phyloP scores from a whole-genome alignment of 2,888 invertebrate species.

The Pegoplata infirma region DNA sequence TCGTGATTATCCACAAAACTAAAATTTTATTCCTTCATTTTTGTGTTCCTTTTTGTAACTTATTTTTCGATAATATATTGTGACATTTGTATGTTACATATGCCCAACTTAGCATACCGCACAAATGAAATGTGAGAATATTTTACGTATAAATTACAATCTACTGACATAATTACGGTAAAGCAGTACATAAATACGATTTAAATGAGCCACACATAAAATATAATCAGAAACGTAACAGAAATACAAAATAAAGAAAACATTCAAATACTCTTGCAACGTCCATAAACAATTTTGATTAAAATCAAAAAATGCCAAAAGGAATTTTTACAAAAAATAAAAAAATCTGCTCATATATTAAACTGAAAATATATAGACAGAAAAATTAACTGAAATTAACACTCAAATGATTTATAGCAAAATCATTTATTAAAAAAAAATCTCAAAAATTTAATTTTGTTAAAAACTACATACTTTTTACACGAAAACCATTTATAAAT shows the following conservation, averaged over 20 bases:
- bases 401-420: constrained; percentile 50
- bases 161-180: constrained; percentile 66
- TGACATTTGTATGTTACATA: constrained; percentile 65
- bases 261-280: constrained; percentile 42
- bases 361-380: constrained; percentile 41
- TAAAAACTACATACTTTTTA: too few species aligned
- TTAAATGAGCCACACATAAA: constrained; percentile 62
- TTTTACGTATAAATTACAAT: constrained; percentile 67
- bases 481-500: too few species aligned
- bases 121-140: constrained; percentile 65
- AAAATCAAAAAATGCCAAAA: constrained; percentile 60
- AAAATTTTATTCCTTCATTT: constrained; percentile 14
- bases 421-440: constrained; percentile 17
- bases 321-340: constrained; percentile 51
- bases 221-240: constrained; percentile 12
- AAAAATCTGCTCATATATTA: constrained; percentile 17
- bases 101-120: constrained; percentile 47
- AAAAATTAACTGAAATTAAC: constrained; percentile 50
- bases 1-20: constrained; percentile 30
- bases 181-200: constrained; percentile 64
- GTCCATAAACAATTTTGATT: constrained; percentile 59
- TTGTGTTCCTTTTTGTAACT: constrained; percentile 7
- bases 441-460: constrained; percentile 8
- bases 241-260: constrained; percentile 6
- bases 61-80: constrained; percentile 63